Base-by-base conservation (phyloP, 2,797 vertebrate species). In the Rhinella marina region DNA sequence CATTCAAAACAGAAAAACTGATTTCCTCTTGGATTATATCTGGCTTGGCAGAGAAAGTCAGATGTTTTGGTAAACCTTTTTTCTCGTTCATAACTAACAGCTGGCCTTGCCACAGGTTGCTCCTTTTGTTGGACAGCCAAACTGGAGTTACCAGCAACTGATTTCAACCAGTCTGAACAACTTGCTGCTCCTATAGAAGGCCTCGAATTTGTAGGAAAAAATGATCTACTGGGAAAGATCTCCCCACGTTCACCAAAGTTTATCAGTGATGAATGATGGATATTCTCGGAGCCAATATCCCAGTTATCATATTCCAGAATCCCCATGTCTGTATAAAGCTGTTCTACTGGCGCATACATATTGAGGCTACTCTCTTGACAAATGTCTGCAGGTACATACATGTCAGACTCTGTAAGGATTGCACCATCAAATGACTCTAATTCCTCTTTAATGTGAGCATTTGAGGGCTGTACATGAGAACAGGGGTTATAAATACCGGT, bases 1-100 rank as follows among this genome's bases (percentile, higher is more conserved):
- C 91, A 92, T 19, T 89, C 84, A 1, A 14, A n/a, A 48, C 89
- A 92, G 59, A 32, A 41, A 21, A 90, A 84, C 6, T 76, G 82
- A 61, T 90, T 89, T 59, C 89, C 87, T 76, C 78, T 84, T 10
- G 62, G 87, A 23, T 90, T 89, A 29, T 72, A 72, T 41, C 68
- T 32, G 14, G 68, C 14, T 41, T 72, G 27, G 2, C 29, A 16
- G 27, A 32, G 17, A 32, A 41, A 72, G 68, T 72, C 68, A 2
- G 7, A 5, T 4, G 72, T 50, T 50, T 50, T 75, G 25, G 19
- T 13, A 75, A 75, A 75, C 32, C 72, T 48, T 50, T 50, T 50
- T 0, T 75, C 72, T 75, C 41, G 72, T 12, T 75, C 72, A 13
- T 50, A 75, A 50, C 72, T 75, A 50, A 50, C 41, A 13, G 50